Evolutionary conservation across 2,797 vertebrate genomes (phyloP).

Genomic region (Dallia pectoralis): DNA sequence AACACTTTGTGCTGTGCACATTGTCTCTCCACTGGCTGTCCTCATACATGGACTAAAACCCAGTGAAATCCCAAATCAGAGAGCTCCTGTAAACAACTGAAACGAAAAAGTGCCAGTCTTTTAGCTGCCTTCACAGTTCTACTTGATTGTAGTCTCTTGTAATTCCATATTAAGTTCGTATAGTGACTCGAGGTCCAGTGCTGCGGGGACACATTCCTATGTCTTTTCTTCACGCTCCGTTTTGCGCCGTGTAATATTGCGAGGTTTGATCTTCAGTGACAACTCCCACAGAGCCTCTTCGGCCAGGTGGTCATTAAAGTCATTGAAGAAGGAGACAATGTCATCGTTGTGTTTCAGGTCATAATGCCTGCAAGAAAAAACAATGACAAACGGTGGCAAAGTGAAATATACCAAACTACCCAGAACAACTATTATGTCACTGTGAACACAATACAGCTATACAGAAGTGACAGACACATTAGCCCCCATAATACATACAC

Average conservation of each 20-base stretch:
- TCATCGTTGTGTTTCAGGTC: conserved; percentile 86
- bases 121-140: conserved; percentile 3
- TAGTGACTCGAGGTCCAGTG: neutral
- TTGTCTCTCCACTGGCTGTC: neutral
- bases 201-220: conserved; percentile 53
- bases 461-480: neutral
- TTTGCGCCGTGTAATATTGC: conserved; percentile 79
- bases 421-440: too few relatives aligned
- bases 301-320: conserved; percentile 92
- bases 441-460: neutral
- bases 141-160: neutral
- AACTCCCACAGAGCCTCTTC: conserved; percentile 96
- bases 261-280: conserved; percentile 92
- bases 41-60: neutral
- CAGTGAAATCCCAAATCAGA: neutral
- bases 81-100: neutral
- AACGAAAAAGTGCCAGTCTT: neutral
- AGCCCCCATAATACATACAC: conserved; percentile 73
- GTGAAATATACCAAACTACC: neutral
- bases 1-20: neutral
- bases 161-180: neutral
- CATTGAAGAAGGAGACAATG: conserved; percentile 93
- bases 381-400: neutral
- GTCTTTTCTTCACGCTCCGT: conserved; percentile 83
- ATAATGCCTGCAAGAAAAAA: conserved; percentile 75